phyloP scores from a whole-genome alignment of 2,113 vertebrate genomes.

The Trochalopteron elliotii region DNA sequence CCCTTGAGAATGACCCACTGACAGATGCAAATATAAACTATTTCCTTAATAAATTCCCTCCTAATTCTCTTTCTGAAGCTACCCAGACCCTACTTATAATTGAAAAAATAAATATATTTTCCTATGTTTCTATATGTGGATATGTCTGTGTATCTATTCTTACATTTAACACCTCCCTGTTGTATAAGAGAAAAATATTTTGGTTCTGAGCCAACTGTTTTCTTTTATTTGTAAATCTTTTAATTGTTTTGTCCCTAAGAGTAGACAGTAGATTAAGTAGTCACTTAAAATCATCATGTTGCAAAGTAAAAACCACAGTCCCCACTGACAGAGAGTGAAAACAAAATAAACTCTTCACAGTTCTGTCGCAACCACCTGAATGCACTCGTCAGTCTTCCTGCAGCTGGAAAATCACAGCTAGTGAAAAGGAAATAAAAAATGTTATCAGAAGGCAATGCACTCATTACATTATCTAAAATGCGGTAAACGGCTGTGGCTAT shows the following conservation, averaged over 20 bases:
- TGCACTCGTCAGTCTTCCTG: rapidly evolving
- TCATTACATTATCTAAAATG: not conserved
- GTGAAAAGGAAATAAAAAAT: not conserved
- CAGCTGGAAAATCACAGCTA: not conserved
- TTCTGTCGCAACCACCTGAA: not conserved
- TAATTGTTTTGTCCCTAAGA: not conserved
- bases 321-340: not conserved
- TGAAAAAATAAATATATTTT: not conserved
- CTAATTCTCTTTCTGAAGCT: not conserved
- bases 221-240: not conserved
- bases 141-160: not conserved
- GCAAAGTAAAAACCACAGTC: not conserved
- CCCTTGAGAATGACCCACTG: not conserved
- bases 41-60: not conserved
- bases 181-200: not conserved
- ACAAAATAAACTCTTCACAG: not conserved
- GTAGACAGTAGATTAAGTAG: not conserved
- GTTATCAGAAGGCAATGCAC: not conserved
- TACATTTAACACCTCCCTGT: not conserved
- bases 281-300: not conserved
- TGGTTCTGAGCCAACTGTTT: not conserved
- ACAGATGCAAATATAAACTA: not conserved
- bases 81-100: not conserved
- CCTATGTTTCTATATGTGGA: not conserved
- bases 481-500: not conserved